Evolutionary conservation across 2,797 vertebrate species (phyloP), one percentile per base, ranked within the genome.

Genomic region (Enteromius trimaculatus): DNA sequence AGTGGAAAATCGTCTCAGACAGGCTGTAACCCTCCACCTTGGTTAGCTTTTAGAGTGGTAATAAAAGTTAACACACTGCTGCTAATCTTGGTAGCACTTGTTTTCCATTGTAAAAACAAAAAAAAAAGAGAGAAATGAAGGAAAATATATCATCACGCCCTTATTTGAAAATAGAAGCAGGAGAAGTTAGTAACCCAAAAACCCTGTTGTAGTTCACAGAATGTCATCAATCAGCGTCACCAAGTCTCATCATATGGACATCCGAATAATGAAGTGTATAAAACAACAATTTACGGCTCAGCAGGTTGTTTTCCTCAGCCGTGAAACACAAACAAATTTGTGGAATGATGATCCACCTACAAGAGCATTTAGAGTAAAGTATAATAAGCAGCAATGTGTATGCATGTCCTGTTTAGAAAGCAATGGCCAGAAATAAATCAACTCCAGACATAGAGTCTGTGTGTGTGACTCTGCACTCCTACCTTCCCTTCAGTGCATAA

Each of bases 61-160:
- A 82, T 86, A 80, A 85, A 83, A 85, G 79, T 87, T 89, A 84
- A 88, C 70, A 65, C 75, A 85, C 84, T 85, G 90, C 53, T 70
- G 85, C 85, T 79, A 82, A 87, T 85, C 82, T 88, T 88, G 86
- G 83, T 84, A 86, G 88, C 86, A 82, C 85, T 88, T 88, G 76
- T 84, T 86, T 87, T 86, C 84, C 80, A 75, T 58, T 81, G 89
- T 79, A 83, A 75, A 87, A 82, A 55, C 2, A 44, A n/a, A 44
- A 19, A 42, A 69, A 70, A 64, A 6, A 53, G 23, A 80, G n/a
- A 60, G 60, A 26, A 65, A 80, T 26, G 31, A 77, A 16, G 23
- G 19, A 29, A 21, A 81, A 66, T 16, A 55, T 19, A 80, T 49
- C 10, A 64, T 44, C 9, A 42, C 42, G 64, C 10, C 9, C 76